phyloP scores from a whole-genome alignment of 2,888 invertebrate genomes.

The Orthosia gothica region DNA sequence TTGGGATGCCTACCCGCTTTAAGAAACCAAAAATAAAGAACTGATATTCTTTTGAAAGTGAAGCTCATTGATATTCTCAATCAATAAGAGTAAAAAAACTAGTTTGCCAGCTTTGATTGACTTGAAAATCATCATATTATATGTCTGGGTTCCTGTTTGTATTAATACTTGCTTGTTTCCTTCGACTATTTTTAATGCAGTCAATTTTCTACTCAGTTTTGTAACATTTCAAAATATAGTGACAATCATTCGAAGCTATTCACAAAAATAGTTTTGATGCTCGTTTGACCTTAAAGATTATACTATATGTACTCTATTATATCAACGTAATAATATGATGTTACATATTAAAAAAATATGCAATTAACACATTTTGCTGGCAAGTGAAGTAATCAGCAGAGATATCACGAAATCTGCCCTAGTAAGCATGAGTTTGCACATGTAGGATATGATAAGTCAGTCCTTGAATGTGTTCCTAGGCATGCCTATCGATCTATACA shows the following conservation, averaged over 20 bases:
- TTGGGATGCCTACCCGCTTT: constrained; percentile 20
- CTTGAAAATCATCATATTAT: constrained; percentile 32
- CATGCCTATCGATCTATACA: constrained; percentile 7
- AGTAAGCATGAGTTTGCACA: constrained; percentile 10
- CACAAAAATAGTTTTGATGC: constrained; percentile 28
- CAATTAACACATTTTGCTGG: constrained; percentile 14
- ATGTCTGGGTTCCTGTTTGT: constrained; percentile 34
- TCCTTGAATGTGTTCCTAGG: neutral
- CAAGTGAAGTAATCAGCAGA: constrained; percentile 18
- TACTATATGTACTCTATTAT: neutral
- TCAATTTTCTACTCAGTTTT: constrained; percentile 17
- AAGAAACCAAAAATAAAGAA: constrained; percentile 1
- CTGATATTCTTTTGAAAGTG: constrained; percentile 5
- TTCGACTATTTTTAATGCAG: constrained; percentile 9
- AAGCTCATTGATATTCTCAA: constrained; percentile 31
- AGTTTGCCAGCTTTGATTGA: constrained; percentile 50
- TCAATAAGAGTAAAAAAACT: constrained; percentile 33
- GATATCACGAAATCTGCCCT: constrained; percentile 20
- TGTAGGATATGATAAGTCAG: neutral
- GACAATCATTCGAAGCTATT: constrained; percentile 12
- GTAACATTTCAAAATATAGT: constrained; percentile 19
- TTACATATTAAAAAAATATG: neutral
- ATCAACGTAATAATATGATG: constrained; percentile 1
- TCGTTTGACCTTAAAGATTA: constrained; percentile 42
- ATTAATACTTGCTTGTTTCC: constrained; percentile 17